Conservation (phyloP, 2,113 vertebrate genomes). For the Aramus guarauna region DNA sequence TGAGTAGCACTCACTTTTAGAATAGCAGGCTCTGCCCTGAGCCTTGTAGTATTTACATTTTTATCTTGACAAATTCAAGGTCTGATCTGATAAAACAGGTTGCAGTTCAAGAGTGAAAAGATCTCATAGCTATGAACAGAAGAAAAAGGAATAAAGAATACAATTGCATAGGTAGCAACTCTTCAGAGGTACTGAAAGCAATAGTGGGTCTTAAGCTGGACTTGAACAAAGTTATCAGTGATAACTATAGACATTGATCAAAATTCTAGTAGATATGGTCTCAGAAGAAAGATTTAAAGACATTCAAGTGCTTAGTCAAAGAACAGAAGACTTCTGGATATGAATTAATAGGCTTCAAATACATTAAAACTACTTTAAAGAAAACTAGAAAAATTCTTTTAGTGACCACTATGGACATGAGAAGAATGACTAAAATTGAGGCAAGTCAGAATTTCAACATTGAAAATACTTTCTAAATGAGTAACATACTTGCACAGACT, state of each 20-base stretch:
- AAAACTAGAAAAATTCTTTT: background rate
- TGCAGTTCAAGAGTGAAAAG: background rate
- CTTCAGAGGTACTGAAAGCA: background rate
- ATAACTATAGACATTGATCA: background rate
- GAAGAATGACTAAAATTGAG: background rate
- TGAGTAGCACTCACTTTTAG: background rate
- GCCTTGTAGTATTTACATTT: background rate
- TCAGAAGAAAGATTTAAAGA: background rate
- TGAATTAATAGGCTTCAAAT: background rate
- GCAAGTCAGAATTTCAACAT: background rate
- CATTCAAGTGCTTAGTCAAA: background rate
- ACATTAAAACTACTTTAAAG: background rate
- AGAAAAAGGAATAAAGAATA: background rate
- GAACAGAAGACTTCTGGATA: background rate
- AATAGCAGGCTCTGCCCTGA: background rate
- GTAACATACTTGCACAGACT: background rate
- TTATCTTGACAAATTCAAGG: background rate
- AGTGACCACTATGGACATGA: background rate
- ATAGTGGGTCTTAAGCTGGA: background rate
- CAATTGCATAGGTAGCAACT: background rate
- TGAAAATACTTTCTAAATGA: background rate
- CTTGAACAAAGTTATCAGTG: background rate
- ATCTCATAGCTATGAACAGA: background rate
- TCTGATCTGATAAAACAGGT: background rate
- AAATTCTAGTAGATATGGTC: background rate